Evolutionary conservation across 2,797 vertebrate species (phyloP), one percentile per base, ranked within the genome.

Genomic region (Arrhamphus sclerolepis): DNA sequence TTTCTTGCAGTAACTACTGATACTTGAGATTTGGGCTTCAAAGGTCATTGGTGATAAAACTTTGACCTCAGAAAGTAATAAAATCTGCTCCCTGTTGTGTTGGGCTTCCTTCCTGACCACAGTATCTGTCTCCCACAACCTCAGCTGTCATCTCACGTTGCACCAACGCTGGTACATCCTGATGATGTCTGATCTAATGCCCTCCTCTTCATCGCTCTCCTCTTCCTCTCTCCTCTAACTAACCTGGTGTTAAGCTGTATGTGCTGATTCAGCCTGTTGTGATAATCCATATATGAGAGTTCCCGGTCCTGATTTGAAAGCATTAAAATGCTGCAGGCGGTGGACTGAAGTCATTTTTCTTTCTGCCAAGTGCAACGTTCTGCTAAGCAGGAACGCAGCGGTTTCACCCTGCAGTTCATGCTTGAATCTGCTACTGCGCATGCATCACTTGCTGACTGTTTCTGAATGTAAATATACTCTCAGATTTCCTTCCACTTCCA

Each of bases 251-350:
- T 39, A 52, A 52, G 64, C 67, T 58, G 46, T 59, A 31, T 71
- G 44, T 76, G 72, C 82, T 86, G 82, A 83, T 75, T 85, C 81
- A 81, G 78, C 80, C 65, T 0, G 3, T 80, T 82, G 58, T 75
- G 60, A 78, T 81, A 51, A 65, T 69, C 70, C 58, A 65, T 70
- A 56, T 76, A 74, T 74, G 53, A 72, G 54, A 72, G 72, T 81
- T 78, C 49, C 58, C 22, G 0, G 46, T 49, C 55, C 58, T 62
- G 70, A 78, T 89, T 83, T 62, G 57, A 74, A 83, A 70, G 67
- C 64, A 77, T 75, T 83, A 59, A 78, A 87, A 86, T 55, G 71
- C 76, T 67, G 61, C 41, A 7, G 41, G 54, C 61, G 39, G 69
- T 67, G 66, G 68, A 65, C 63, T 65, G 63, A 73, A 60, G 76